A percentile compares a stretch with the other conserved stretches of the same genome.
phyloP scores from a whole-genome alignment of 2,113 vertebrate species.

The Scomber japonicus region DNA sequence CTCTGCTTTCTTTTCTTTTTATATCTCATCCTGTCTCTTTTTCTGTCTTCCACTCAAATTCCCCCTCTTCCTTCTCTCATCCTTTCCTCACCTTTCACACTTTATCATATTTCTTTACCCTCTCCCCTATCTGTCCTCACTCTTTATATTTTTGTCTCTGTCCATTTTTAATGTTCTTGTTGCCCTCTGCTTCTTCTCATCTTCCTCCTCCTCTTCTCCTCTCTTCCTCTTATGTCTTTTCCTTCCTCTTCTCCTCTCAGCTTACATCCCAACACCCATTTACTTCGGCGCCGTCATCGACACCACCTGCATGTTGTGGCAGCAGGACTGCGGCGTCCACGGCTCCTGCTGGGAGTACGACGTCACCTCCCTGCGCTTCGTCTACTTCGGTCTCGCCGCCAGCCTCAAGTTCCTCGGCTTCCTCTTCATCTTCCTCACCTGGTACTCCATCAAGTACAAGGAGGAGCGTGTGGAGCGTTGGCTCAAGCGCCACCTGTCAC shows the following conservation, averaged over 20 bases:
- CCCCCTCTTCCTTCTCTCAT: no score
- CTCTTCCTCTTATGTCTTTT: no score
- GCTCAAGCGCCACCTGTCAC: constrained; percentile 85
- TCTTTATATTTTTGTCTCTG: no score
- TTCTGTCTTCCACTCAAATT: not conserved
- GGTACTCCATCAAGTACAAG: constrained; percentile 97
- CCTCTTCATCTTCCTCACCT: constrained; percentile 98
- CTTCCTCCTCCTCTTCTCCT: not conserved
- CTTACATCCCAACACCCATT: constrained; percentile 99
- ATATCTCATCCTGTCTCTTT: not conserved
- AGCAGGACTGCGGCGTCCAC: constrained; percentile 95
- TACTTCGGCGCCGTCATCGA: constrained; percentile 99
- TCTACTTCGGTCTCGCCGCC: constrained; percentile 98
- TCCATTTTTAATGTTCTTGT: not conserved
- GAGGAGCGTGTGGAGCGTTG: constrained; percentile 90
- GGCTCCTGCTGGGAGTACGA: constrained; percentile 99
- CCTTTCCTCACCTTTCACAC: no score
- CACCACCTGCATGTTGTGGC: constrained; percentile 99
- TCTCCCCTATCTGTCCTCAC: not conserved
- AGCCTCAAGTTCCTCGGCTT: constrained; percentile 98
- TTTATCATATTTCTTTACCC: no score
- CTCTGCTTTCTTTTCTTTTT: not conserved
- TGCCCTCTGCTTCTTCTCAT: not conserved
- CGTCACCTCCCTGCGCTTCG: constrained; percentile 97
- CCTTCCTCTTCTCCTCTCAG: constrained; percentile 72